phyloP scores from a whole-genome alignment of 2,113 vertebrate species.

The Ptyas mucosa region DNA sequence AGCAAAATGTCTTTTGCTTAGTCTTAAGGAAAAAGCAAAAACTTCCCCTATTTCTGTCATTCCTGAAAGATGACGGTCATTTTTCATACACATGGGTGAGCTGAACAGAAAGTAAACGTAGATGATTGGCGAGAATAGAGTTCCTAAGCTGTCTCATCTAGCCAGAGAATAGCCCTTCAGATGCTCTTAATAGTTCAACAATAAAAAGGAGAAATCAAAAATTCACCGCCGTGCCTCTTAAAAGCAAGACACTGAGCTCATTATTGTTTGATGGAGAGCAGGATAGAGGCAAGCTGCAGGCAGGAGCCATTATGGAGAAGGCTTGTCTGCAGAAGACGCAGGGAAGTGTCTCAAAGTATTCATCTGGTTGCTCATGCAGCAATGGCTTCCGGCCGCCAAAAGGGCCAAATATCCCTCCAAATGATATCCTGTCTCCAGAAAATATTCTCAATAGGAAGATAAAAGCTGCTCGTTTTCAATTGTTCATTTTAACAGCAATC shows the following conservation, averaged over 20 bases:
- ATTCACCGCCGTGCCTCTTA: not conserved
- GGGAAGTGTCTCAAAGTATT: not conserved
- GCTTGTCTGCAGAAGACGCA: not conserved
- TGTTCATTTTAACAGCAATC: fast-evolving
- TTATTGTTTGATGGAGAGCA: not conserved
- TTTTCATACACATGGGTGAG: slow-evolving; percentile 2
- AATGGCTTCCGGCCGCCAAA: not conserved
- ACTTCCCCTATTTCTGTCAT: slow-evolving; percentile 24
- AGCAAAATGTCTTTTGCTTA: not conserved
- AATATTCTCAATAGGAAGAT: fast-evolving
- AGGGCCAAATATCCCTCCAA: not conserved
- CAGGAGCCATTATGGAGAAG: not conserved
- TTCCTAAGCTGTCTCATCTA: slow-evolving; percentile 3
- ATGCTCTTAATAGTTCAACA: not conserved
- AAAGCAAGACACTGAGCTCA: not conserved
- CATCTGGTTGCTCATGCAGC: not conserved
- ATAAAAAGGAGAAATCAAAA: not conserved
- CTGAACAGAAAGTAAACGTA: slow-evolving; percentile 25
- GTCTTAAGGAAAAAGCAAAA: slow-evolving; percentile 16
- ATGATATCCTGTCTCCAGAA: fast-evolving
- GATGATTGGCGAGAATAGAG: slow-evolving; percentile 36
- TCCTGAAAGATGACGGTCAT: slow-evolving; percentile 42
- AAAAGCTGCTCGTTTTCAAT: not conserved
- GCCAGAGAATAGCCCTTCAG: slow-evolving; percentile 36
- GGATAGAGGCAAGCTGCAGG: not conserved